Base-by-base conservation (phyloP, 2,797 vertebrate species). In the Ataeniobius toweri region DNA sequence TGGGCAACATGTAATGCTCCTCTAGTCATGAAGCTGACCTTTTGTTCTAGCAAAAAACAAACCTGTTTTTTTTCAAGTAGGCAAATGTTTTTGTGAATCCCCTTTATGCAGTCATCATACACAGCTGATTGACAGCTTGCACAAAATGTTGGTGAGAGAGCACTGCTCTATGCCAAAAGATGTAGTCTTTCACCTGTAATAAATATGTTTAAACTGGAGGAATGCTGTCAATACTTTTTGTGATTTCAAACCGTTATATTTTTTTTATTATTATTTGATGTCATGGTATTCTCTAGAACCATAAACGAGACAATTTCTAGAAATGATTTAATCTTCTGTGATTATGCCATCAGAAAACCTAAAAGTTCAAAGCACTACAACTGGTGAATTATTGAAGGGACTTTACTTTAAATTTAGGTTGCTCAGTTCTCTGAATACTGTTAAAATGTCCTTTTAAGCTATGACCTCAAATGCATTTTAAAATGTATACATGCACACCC, bases 391-490 rank as follows among this genome's bases (percentile, higher is more conserved):
- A 83, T 73, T 84, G 71, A 68, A 75, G 74, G 73, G 80, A 80
- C 89, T 90, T 81, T 69, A 84, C 71, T 86, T 73, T 81, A 80
- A 58, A 67, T 86, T 86, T 82, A 70, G 74, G 58, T 83, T 74
- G 78, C 70, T 81, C 75, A 70, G 63, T 81, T 77, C 69, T 85
- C 82, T 84, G 80, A 83, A 87, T 83, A 78, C 82, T 85, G 76
- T 88, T 89, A 85, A 86, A 92, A 91, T 86, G 76, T 78, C 68
- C 75, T 88, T 85, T 92, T 91, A 84, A 89, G 82, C 79, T 55
- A 46, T 89, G 84, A 88, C 76, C 80, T 85, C 58, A 79, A 78
- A 79, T 67, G 78, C 69, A 82, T n/a, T 85, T 80, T 76, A 74
- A 74, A 44, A 46, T 74, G n/a, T 9, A 28, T 41, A 73, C 13